phyloP scores from a whole-genome alignment of 2,888 invertebrate species.

The Eudasyphora cyanicolor region DNA sequence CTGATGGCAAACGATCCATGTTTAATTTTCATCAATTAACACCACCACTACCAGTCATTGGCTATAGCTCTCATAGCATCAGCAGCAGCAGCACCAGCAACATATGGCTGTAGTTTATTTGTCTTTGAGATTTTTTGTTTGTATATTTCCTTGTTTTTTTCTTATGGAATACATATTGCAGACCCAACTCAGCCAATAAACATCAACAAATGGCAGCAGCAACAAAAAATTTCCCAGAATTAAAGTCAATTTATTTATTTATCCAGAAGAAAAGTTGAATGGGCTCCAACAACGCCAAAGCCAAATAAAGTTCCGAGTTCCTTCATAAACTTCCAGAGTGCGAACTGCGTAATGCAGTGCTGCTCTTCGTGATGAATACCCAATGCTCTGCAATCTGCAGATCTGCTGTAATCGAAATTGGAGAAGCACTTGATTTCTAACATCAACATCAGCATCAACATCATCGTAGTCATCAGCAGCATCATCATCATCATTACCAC shows the following conservation, averaged over 20 bases:
- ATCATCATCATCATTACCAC: too few relatives aligned
- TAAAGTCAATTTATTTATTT: constrained; percentile 63
- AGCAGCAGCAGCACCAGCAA: too few relatives aligned
- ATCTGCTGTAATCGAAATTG: neutral
- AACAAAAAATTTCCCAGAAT: constrained; percentile 56
- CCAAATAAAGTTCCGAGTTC: too few relatives aligned
- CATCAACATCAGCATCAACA: neutral
- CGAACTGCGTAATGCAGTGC: too few relatives aligned
- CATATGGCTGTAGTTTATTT: too few relatives aligned
- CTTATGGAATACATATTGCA: constrained; percentile 37
- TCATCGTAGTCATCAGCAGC: neutral
- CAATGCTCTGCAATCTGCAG: too few relatives aligned
- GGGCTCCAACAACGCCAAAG: neutral
- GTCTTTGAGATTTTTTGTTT: too few relatives aligned
- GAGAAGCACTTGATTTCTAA: neutral
- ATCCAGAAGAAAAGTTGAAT: constrained; percentile 43
- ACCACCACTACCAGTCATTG: too few relatives aligned
- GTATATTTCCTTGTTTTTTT: constrained; percentile 18
- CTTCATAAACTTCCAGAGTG: too few relatives aligned
- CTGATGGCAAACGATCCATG: constrained; percentile 26
- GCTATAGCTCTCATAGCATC: too few relatives aligned
- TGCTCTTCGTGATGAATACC: too few relatives aligned
- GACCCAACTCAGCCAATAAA: constrained; percentile 52
- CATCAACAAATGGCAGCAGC: too few relatives aligned
- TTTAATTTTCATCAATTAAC: constrained; percentile 60